Conservation (phyloP, 2,888 invertebrate genomes). For the Trichopria drosophilae region DNA sequence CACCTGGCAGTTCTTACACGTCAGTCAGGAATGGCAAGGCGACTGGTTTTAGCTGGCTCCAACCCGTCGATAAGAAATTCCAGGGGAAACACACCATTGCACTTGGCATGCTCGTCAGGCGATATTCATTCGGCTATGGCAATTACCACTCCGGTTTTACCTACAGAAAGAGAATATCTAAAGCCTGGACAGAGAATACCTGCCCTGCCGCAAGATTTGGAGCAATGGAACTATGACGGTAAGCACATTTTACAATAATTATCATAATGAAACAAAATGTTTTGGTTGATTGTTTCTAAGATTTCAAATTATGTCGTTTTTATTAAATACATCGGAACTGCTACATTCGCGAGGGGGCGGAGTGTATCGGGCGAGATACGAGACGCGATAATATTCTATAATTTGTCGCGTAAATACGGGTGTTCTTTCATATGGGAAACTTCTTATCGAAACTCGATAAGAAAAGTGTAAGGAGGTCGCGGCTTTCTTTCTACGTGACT, state of each 20-base stretch:
- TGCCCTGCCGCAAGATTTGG: slow-evolving; percentile 66
- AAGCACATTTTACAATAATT: slow-evolving; percentile 61
- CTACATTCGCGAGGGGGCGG: too few relatives aligned
- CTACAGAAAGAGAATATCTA: slow-evolving; percentile 57
- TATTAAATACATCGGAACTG: too few relatives aligned
- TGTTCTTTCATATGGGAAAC: too few relatives aligned
- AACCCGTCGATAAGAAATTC: slow-evolving; percentile 64
- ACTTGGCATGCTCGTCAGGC: slow-evolving; percentile 76
- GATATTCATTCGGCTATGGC: slow-evolving; percentile 73
- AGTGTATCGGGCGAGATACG: too few relatives aligned
- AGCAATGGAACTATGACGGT: slow-evolving; percentile 86
- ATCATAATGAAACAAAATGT: too few relatives aligned
- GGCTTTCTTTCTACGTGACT: too few relatives aligned
- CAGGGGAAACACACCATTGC: slow-evolving; percentile 83
- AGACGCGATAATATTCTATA: too few relatives aligned
- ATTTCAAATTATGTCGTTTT: too few relatives aligned
- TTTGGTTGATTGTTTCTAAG: too few relatives aligned
- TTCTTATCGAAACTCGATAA: too few relatives aligned
- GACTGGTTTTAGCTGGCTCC: slow-evolving; percentile 81
- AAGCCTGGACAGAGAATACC: slow-evolving; percentile 54
- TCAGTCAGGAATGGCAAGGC: slow-evolving; percentile 73
- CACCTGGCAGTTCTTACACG: slow-evolving; percentile 82
- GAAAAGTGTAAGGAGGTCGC: too few relatives aligned
- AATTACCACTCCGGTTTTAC: slow-evolving; percentile 69
- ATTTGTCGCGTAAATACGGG: too few relatives aligned